Evolutionary conservation across 2,113 vertebrate species (phyloP).

Genomic region (Reinhardtius hippoglossoides): DNA sequence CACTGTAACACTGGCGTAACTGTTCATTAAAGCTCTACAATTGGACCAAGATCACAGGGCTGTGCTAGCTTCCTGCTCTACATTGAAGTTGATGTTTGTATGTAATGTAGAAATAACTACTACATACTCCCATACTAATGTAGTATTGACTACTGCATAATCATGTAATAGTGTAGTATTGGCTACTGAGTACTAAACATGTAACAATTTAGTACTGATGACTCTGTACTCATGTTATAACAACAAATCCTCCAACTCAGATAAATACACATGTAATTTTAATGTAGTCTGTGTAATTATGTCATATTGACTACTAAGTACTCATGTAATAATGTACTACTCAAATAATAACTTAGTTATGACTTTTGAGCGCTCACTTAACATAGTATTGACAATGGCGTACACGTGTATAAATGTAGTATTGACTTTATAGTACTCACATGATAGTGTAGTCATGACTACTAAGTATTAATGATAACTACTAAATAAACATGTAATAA

Average conservation of each 20-base stretch:
- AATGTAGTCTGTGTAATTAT: background rate
- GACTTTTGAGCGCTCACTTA: background rate
- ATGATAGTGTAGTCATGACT: background rate
- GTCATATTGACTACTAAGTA: background rate
- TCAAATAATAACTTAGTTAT: background rate
- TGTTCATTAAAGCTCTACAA: constrained; percentile 90
- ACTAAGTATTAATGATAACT: no score
- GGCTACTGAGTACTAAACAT: no score
- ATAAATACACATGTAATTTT: no score
- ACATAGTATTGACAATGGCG: no score
- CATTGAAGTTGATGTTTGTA: constrained; percentile 4
- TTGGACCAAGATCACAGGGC: constrained; percentile 52
- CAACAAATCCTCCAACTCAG: background rate
- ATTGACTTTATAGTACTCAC: background rate
- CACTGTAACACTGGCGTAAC: constrained; percentile 95
- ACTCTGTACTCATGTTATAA: no score
- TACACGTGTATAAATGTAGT: no score
- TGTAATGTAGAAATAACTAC: background rate
- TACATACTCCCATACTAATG: background rate
- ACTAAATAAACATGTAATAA: no score
- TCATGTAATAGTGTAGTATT: background rate
- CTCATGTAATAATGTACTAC: background rate
- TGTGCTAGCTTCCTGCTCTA: constrained; percentile 9
- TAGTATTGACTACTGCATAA: background rate
- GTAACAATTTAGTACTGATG: no score